phyloP scores from a whole-genome alignment of 2,888 invertebrate genomes.

The Drosophila antonietae region DNA sequence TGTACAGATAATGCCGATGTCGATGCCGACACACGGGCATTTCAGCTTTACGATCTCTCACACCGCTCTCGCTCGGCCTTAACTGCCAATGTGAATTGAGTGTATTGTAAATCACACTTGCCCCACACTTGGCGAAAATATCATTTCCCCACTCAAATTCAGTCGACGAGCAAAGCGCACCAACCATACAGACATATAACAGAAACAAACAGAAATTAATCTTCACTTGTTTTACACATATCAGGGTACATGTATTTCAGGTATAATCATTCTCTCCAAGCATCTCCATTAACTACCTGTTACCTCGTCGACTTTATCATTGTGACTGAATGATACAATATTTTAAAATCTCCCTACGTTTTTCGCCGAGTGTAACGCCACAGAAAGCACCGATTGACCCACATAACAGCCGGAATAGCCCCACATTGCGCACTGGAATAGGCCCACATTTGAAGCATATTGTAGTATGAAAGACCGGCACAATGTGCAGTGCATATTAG shows the following conservation, averaged over 20 bases:
- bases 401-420: constrained; percentile 30
- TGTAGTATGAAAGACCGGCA: background rate
- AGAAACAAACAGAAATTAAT: background rate
- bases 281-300: background rate
- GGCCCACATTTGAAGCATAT: constrained; percentile 21
- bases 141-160: background rate
- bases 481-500: constrained; percentile 64
- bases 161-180: too few species aligned
- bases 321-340: background rate
- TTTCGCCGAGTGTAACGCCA: constrained; percentile 9
- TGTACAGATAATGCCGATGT: constrained; percentile 58
- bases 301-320: background rate
- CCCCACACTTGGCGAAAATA: constrained; percentile 17
- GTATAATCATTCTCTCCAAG: background rate
- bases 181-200: too few species aligned
- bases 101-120: constrained; percentile 73
- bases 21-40: constrained; percentile 34
- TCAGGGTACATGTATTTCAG: background rate
- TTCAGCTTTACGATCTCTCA: constrained; percentile 64
- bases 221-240: too few species aligned
- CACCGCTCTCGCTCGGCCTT: constrained; percentile 9
- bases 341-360: background rate
- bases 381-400: constrained; percentile 10
- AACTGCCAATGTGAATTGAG: constrained; percentile 56
- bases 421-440: constrained; percentile 52